Conservation (phyloP, 2,797 vertebrate species). For the Loriculus beryllinus region DNA sequence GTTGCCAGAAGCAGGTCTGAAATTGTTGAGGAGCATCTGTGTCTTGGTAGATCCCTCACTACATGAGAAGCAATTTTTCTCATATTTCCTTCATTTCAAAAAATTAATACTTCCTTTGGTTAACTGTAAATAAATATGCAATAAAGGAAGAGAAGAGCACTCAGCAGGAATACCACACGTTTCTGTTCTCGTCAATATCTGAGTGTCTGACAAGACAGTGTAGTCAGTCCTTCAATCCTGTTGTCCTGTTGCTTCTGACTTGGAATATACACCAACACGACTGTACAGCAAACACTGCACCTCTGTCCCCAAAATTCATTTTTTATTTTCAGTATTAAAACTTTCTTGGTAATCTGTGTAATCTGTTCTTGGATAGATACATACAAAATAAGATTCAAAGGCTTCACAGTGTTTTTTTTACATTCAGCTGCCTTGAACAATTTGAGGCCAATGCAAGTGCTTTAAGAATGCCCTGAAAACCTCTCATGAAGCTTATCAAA, state of each 20-base stretch:
- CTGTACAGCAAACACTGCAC: background rate
- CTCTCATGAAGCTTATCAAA: constrained; percentile 13
- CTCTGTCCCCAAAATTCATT: background rate
- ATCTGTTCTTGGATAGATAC: background rate
- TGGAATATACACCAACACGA: fast-evolving
- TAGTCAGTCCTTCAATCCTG: background rate
- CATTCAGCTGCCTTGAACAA: background rate
- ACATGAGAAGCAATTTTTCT: background rate
- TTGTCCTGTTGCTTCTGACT: background rate
- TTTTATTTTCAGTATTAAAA: background rate
- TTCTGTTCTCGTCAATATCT: background rate
- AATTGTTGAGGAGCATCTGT: background rate
- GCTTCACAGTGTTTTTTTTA: background rate
- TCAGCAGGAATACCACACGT: background rate
- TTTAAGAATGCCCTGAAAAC: constrained; percentile 2
- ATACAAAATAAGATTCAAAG: background rate
- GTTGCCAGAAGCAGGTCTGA: background rate
- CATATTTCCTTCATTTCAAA: background rate
- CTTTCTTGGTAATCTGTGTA: background rate
- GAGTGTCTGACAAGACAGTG: background rate
- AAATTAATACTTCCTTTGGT: background rate
- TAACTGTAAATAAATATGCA: background rate
- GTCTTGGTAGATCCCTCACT: background rate
- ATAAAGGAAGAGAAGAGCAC: background rate
- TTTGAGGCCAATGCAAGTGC: background rate